Evolutionary conservation across 2,797 vertebrate species (phyloP).

Genomic region (Galagoides demidoff): DNA sequence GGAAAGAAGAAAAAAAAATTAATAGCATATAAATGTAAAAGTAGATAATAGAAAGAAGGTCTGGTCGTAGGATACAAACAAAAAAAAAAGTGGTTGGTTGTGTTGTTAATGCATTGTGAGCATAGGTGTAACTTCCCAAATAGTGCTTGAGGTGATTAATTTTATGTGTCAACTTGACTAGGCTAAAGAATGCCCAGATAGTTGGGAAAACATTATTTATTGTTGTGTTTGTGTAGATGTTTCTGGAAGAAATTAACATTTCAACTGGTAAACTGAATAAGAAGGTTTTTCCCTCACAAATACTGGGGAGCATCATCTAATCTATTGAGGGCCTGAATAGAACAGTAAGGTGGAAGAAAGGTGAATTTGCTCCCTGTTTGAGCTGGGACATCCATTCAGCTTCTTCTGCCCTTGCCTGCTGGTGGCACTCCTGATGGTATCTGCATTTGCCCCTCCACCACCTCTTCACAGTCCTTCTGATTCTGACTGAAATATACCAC

Average conservation of each 20-base stretch:
- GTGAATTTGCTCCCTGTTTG: neutral
- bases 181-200: neutral
- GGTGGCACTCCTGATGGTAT: neutral
- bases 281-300: neutral
- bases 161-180: neutral
- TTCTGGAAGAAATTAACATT: neutral
- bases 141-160: neutral
- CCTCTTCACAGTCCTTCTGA: neutral
- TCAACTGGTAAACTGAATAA: neutral
- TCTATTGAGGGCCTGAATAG: neutral
- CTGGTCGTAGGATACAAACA: neutral
- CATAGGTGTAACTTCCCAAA: neutral
- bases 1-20: neutral
- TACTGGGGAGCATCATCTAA: neutral
- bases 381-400: neutral
- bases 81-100: neutral
- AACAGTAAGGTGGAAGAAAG: neutral
- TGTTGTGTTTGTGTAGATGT: neutral
- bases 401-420: neutral
- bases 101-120: neutral
- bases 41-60: neutral
- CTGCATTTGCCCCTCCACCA: neutral
- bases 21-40: conserved; percentile 1
- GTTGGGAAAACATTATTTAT: neutral
- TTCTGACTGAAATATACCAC: neutral